Percentiles rank a stretch among this genome's conserved stretches.
These are phyloP conservation scores for Sminthopsis crassicaudata DNA, from an alignment of 2,113 vertebrate genomes.

Conservation along the genomic window DNA sequence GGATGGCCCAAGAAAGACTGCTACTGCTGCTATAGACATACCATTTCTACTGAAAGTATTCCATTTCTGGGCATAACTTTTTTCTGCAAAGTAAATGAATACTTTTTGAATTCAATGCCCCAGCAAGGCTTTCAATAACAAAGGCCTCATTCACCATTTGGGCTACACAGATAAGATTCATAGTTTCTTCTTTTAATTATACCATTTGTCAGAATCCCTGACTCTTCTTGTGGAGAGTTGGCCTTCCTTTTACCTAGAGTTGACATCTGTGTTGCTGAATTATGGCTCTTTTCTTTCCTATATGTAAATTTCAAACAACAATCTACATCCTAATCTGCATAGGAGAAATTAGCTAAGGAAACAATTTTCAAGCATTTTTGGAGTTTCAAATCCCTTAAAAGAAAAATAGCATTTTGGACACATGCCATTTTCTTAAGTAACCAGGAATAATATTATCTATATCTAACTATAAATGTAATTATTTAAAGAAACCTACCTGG, in stretches of 20 bases:
- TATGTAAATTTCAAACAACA: conserved; percentile 64
- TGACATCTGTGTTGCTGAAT: conserved; percentile 45
- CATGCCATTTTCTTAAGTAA: conserved; percentile 16
- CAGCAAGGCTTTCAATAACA: conserved; percentile 27
- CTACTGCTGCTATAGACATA: not conserved
- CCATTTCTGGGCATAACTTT: conserved; percentile 19
- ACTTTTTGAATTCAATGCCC: conserved; percentile 8
- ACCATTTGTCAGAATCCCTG: conserved; percentile 37
- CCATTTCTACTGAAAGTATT: conserved; percentile 17
- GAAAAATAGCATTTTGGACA: not conserved
- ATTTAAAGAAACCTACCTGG: not conserved
- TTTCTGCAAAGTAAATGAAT: conserved; percentile 5
- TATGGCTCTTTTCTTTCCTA: conserved; percentile 34
- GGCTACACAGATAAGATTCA: conserved; percentile 33
- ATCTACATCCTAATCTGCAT: not conserved
- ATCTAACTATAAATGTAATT: conserved; percentile 13
- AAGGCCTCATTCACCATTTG: conserved; percentile 27
- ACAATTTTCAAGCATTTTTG: conserved; percentile 46
- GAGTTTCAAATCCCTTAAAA: not conserved
- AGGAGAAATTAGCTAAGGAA: conserved; percentile 30
- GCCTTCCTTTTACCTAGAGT: not conserved
- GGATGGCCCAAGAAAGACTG: not conserved
- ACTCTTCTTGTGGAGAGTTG: conserved; percentile 11
- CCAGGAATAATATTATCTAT: conserved; percentile 26
- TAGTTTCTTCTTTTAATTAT: conserved; percentile 56